Base-by-base conservation (phyloP, 2,113 vertebrate species). In the Gallinago undulata region DNA sequence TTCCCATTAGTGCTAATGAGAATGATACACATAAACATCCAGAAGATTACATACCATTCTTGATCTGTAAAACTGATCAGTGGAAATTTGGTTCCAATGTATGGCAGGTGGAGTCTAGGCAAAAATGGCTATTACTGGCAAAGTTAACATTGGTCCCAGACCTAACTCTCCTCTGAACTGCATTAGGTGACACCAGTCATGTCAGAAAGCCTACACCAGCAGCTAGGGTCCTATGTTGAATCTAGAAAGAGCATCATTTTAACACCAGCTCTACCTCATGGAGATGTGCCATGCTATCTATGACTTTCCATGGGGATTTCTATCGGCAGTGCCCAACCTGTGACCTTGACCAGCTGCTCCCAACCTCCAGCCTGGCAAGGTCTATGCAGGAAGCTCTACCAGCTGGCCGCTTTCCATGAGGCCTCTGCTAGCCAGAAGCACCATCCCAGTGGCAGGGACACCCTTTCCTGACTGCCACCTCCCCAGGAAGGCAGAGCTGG, bases 21-120 rank as follows among this genome's bases (percentile, higher is more conserved):
- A 96, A 97, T 96, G 90, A 97, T 79, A 95, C 92, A 96, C 90
- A 96, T 81, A 96, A 92, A 96, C 94, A 95, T 87, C 94, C 96
- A 96, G 94, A 97, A 96, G 90, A 96, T 96, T 97, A 96, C 96
- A 93, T 97, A 96, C 96, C 94, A 91, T 95, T 96, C 96, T 94
- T 92, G 95, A 81, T 96, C 94, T 94, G 95, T 96, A 96, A 97
- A 96, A 96, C 77, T 96, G 96, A 93, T 92, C 94, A 92, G 95
- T 95, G 94, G 95, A 89, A 97, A 95, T 93, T 94, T 95, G 95
- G 95, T 93, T 97, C 96, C 96, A 96, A 84, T 89, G 94, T 95
- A 89, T 93, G 95, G 84, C 96, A 93, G 92, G 94, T 96, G 66
- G 86, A 96, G 86, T 95, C 95, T 94, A 96, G 94, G 94, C 89